Evolutionary conservation across 2,888 invertebrate species (phyloP).

Genomic region (Agrotis exclamationis): DNA sequence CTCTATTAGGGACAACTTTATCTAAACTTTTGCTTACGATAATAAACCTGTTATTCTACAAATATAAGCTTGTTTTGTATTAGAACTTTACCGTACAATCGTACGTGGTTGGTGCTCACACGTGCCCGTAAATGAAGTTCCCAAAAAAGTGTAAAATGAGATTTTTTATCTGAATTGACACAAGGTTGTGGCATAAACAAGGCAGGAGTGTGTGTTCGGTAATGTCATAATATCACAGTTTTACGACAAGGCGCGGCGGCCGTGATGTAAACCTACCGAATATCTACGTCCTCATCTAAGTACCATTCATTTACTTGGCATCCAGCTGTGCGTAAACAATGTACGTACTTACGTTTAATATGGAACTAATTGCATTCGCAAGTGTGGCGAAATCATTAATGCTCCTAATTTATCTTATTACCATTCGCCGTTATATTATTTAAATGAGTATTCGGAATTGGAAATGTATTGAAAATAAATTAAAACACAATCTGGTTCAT

Average conservation of each 20-base stretch:
- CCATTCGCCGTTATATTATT: slow-evolving; percentile 33
- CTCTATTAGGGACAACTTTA: slow-evolving; percentile 22
- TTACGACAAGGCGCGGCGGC: slow-evolving; percentile 58
- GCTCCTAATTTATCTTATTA: slow-evolving; percentile 25
- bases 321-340: slow-evolving; percentile 64
- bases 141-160: slow-evolving; percentile 50
- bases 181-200: slow-evolving; percentile 48
- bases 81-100: slow-evolving; percentile 12
- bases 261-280: slow-evolving; percentile 51
- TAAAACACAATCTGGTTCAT: slow-evolving; percentile 24
- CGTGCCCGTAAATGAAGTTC: slow-evolving; percentile 28
- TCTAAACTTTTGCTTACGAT: slow-evolving; percentile 19
- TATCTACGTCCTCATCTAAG: slow-evolving; percentile 53
- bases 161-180: slow-evolving; percentile 61
- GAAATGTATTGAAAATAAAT: slow-evolving; percentile 43
- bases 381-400: slow-evolving; percentile 49
- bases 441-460: slow-evolving; percentile 34
- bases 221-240: slow-evolving; percentile 63
- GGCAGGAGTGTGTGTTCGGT: slow-evolving; percentile 49
- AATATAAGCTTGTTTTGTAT: slow-evolving; percentile 13
- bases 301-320: slow-evolving; percentile 57
- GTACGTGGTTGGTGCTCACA: slow-evolving; percentile 5
- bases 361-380: slow-evolving; percentile 53
- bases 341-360: slow-evolving; percentile 21
- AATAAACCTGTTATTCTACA: slow-evolving; percentile 21